Evolutionary conservation across 2,888 invertebrate species (phyloP), one percentile per base, ranked within the genome.

Genomic region (Ethmia dodecea): DNA sequence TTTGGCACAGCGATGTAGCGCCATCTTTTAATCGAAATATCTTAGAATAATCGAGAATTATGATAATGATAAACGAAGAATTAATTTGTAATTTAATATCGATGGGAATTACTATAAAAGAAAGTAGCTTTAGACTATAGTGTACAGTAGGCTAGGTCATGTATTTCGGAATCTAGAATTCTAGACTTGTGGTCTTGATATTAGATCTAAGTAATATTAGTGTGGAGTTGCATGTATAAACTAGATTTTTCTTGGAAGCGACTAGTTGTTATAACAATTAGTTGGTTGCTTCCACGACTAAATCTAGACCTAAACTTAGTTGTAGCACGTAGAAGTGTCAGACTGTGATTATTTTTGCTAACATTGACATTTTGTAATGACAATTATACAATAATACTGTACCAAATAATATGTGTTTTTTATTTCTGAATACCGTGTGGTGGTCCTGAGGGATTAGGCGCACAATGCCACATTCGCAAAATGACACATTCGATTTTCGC

Each of bases 301-400:
- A 37, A 46, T 51, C 41, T 45, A 45, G 44, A 37, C 41, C 40
- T 12, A 45, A 38, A 37, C 43, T 42, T 56, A 52, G 47, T 51
- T 44, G 50, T 54, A 47, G 60, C 60, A 60, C 48, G 44, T 72
- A 62, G 59, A 78, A 77, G 83, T 81, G 81, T 80, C 76, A 68
- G 78, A 80, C 84, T 84, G 84, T 84, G 86, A 84, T 86, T 86
- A 78, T 84, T 79, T 79, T 83, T 84, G 84, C 83, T 84, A 83
- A 83, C 83, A 80, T 83, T 81, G 81, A 84, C 81, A 77, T 84
- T 78, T 83, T 86, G 74, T 84, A 81, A 83, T 81, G 78, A 86
- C 78, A 83, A 80, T 73, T 80, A 78, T 75, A 78, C 69, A 73
- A 76, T 78, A 76, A 79, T 76, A 80, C 68, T 77, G 74, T 83